Evolutionary conservation across 2,797 vertebrate genomes (phyloP), one percentile per base, ranked within the genome.

Genomic region (Nyctibius grandis): DNA sequence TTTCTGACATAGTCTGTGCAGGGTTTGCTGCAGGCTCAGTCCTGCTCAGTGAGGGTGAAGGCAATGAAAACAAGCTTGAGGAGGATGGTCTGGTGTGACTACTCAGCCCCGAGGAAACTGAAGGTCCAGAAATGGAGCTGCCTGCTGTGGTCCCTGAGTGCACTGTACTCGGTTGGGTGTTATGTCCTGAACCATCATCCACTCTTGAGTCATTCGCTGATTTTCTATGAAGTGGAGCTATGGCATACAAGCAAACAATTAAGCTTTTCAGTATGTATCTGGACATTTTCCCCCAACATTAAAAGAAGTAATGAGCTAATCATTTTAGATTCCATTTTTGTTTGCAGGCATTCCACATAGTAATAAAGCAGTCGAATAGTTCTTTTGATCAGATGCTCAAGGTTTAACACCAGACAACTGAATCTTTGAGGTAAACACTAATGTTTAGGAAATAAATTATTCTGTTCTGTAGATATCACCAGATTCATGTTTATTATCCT

Each of bases 191-290:
- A 60, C 61, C 64, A 76, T 98, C 98, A 81, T 96, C 98, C 23
- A 63, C 96, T 89, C 69, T 94, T 3, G 92, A 97, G n/a, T 82
- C 96, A 69, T 65, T 91, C 1, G 80, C 75, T 54, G 97, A 92
- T 74, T 79, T 96, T 79, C 97, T 97, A 9, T 86, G 97, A 84
- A 97, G 89, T 8, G 97, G 97, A 63, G 97, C 99, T 99, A 96
- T 82, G 56, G 67, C 50, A 96, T 11, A 93, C 42, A 91, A 93
- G 59, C 69, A 92, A 77, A 92, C 48, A 68, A 78, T 48, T 84
- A 38, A 73, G 44, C 12, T 70, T 92, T 81, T 87, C 85, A 75
- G 61, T 38, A 80, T 0, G 0, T 2, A 82, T 2, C 42, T 5
- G 4, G 25, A 68, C 28, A 50, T 61, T 61, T 53, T 7, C 16